These are phyloP conservation scores for Actias luna DNA, from an alignment of 2,888 invertebrate genomes.

Conservation along the genomic window DNA sequence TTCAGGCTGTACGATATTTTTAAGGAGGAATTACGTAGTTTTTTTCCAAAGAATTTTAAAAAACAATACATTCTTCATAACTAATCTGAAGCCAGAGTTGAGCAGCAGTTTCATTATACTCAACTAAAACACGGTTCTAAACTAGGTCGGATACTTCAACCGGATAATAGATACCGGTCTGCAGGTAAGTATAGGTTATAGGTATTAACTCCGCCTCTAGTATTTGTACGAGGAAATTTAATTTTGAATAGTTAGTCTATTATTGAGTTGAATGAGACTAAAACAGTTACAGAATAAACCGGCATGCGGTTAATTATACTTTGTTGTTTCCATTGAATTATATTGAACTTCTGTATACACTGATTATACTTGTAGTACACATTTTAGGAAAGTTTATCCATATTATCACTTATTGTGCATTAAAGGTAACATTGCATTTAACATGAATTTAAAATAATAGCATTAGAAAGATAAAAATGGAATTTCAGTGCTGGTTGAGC, in stretches of 20 bases:
- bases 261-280: constrained; percentile 23
- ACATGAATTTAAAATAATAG: too few relatives aligned
- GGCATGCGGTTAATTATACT: constrained; percentile 32
- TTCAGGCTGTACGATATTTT: too few relatives aligned
- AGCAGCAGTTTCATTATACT: neutral
- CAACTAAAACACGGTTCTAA: neutral
- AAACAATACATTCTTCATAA: neutral
- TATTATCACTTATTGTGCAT: too few relatives aligned
- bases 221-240: constrained; percentile 12
- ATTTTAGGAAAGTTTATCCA: neutral
- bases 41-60: too few relatives aligned
- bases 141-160: neutral
- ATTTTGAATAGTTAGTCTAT: constrained; percentile 11
- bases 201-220: constrained; percentile 13
- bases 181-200: neutral
- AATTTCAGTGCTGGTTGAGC: too few relatives aligned
- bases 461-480: too few relatives aligned
- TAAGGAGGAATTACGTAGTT: too few relatives aligned
- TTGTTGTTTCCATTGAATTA: constrained; percentile 29
- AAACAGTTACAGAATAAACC: constrained; percentile 26
- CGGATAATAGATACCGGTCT: neutral
- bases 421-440: too few relatives aligned
- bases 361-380: neutral
- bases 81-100: neutral
- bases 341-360: neutral